Conservation (phyloP, 2,888 invertebrate genomes). For the Brenthis hecate region DNA sequence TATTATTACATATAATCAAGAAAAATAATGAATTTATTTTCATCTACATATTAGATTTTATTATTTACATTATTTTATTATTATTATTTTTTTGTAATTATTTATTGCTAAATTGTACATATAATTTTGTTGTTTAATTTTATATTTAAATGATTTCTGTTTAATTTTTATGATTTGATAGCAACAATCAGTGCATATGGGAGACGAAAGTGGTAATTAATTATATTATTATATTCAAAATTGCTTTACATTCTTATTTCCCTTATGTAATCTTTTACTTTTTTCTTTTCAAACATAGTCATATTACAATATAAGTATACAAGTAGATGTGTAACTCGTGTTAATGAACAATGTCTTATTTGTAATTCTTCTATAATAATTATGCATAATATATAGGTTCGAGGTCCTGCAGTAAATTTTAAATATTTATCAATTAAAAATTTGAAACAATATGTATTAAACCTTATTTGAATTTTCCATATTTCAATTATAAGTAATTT, state of each 20-base stretch:
- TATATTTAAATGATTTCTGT: constrained; percentile 68
- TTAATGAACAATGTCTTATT: constrained; percentile 66
- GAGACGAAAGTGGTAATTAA: constrained; percentile 42
- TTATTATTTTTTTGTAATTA: constrained; percentile 66
- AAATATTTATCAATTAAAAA: constrained; percentile 13
- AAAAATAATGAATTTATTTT: constrained; percentile 48
- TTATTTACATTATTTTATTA: constrained; percentile 46
- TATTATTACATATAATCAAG: constrained; percentile 45
- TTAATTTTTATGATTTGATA: constrained; percentile 52
- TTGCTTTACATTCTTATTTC: constrained; percentile 41
- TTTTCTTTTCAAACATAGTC: constrained; percentile 70
- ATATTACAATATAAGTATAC: constrained; percentile 69
- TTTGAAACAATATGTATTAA: constrained; percentile 1
- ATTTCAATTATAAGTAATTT: constrained; percentile 32
- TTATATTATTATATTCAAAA: constrained; percentile 43
- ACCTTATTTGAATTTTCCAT: constrained; percentile 23
- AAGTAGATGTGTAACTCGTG: constrained; percentile 61
- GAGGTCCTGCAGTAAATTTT: constrained; percentile 43
- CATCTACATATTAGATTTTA: constrained; percentile 52
- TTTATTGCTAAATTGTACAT: constrained; percentile 80
- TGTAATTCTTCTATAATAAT: constrained; percentile 54
- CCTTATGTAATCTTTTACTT: constrained; percentile 50
- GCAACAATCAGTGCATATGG: constrained; percentile 42
- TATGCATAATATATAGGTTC: constrained; percentile 49
- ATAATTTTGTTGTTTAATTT: constrained; percentile 81